Evolutionary conservation across 2,888 invertebrate genomes (phyloP).

Genomic region (Trichopria drosophilae): DNA sequence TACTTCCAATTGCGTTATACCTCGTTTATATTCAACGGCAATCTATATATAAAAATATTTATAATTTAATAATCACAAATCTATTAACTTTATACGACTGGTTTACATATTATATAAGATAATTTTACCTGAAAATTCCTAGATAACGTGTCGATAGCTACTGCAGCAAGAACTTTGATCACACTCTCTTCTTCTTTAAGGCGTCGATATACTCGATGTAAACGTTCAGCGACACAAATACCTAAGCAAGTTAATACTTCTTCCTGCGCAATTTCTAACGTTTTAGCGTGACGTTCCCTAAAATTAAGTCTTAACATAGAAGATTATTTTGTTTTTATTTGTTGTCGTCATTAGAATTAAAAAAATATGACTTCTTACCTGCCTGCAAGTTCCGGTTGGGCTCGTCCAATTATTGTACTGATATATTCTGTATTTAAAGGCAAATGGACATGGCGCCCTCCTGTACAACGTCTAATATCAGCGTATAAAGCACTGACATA

Average conservation of each 20-base stretch:
- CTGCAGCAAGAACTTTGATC: conserved; percentile 89
- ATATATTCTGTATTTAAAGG: conserved; percentile 87
- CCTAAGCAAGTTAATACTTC: conserved; percentile 94
- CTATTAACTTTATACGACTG: conserved; percentile 29
- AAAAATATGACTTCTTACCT: conserved; percentile 59
- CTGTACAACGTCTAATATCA: conserved; percentile 82
- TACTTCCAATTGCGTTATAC: conserved; percentile 84
- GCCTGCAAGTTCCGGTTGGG: conserved; percentile 89
- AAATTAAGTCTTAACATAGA: too few relatives aligned
- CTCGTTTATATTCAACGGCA: conserved; percentile 85
- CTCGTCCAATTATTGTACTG: conserved; percentile 81
- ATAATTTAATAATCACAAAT: neutral
- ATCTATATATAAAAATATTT: conserved; percentile 58
- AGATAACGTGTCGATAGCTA: conserved; percentile 82
- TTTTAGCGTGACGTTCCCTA: conserved; percentile 91
- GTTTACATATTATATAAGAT: conserved; percentile 67
- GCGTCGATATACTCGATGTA: conserved; percentile 83
- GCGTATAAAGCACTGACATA: conserved; percentile 85
- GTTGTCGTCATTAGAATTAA: neutral
- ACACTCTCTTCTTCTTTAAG: conserved; percentile 90
- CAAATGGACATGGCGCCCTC: conserved; percentile 86
- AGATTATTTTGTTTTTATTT: neutral
- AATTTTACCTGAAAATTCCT: conserved; percentile 75
- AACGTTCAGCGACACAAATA: conserved; percentile 87
- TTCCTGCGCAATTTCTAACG: conserved; percentile 95